These are phyloP conservation scores for Chamaetylas fuelleborni DNA, from an alignment of 2,113 vertebrate genomes.

Conservation along the genomic window DNA sequence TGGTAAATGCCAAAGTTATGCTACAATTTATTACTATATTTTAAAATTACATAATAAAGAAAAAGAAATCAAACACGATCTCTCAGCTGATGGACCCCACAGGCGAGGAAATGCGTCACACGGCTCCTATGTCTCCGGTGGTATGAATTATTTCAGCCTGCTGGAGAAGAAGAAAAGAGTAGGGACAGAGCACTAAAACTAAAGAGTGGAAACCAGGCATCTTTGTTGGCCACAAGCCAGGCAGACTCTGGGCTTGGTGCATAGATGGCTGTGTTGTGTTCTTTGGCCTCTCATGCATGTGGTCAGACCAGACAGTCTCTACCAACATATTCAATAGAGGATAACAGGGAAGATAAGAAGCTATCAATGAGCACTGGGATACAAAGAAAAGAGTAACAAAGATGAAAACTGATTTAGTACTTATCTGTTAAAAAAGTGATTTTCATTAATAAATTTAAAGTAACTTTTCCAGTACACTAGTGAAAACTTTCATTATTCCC, in stretches of 20 bases:
- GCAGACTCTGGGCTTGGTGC: neutral
- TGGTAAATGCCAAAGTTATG: neutral
- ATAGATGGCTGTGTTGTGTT: neutral
- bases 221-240: neutral
- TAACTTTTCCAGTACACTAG: neutral
- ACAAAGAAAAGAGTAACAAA: neutral
- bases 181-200: neutral
- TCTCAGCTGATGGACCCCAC: slow-evolving; percentile 8
- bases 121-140: neutral
- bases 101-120: slow-evolving; percentile 5
- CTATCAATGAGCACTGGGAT: neutral
- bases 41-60: neutral
- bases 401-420: neutral
- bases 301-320: neutral
- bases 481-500: neutral
- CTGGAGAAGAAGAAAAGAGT: slow-evolving; percentile 14
- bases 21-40: neutral
- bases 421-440: neutral
- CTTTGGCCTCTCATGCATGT: neutral
- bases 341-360: neutral
- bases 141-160: slow-evolving; percentile 19
- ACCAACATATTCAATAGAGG: neutral
- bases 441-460: neutral
- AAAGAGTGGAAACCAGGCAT: neutral
- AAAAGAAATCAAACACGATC: neutral